Conservation (phyloP, 2,888 invertebrate species). For the Molanna angustata region DNA sequence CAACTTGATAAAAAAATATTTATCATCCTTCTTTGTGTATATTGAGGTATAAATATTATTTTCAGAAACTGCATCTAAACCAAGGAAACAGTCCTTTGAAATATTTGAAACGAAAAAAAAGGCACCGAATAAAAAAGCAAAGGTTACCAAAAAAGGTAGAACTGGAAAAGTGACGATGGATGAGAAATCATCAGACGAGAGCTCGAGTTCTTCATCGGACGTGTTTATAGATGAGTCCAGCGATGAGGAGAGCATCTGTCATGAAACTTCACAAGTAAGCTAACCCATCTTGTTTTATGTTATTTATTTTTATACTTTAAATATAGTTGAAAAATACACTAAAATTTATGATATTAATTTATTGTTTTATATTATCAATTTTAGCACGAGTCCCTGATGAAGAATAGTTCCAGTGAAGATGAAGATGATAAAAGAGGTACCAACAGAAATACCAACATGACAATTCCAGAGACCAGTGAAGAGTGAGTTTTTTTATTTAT, state of each 20-base stretch:
- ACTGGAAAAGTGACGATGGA: neutral
- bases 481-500: slow-evolving; percentile 41
- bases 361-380: slow-evolving; percentile 23
- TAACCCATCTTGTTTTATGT: neutral
- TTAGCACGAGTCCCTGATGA: slow-evolving; percentile 46
- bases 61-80: slow-evolving; percentile 1
- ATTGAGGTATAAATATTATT: neutral
- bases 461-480: slow-evolving; percentile 51
- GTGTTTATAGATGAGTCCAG: slow-evolving; percentile 12
- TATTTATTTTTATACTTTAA: neutral
- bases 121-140: slow-evolving; percentile 6
- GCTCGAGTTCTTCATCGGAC: neutral
- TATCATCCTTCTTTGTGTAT: too few relatives aligned
- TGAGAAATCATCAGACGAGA: neutral
- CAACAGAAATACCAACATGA: slow-evolving; percentile 39
- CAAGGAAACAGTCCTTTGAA: slow-evolving; percentile 2
- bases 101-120: slow-evolving; percentile 11
- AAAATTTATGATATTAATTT: neutral
- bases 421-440: slow-evolving; percentile 10
- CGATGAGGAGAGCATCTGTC: slow-evolving; percentile 45
- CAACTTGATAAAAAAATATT: too few relatives aligned
- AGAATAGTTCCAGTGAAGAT: slow-evolving; percentile 26
- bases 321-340: neutral
- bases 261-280: slow-evolving; percentile 39
- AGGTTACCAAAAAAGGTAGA: neutral